These are phyloP conservation scores for Naso thynnoides DNA, from an alignment of 2,797 vertebrate genomes.

Conservation along the genomic window DNA sequence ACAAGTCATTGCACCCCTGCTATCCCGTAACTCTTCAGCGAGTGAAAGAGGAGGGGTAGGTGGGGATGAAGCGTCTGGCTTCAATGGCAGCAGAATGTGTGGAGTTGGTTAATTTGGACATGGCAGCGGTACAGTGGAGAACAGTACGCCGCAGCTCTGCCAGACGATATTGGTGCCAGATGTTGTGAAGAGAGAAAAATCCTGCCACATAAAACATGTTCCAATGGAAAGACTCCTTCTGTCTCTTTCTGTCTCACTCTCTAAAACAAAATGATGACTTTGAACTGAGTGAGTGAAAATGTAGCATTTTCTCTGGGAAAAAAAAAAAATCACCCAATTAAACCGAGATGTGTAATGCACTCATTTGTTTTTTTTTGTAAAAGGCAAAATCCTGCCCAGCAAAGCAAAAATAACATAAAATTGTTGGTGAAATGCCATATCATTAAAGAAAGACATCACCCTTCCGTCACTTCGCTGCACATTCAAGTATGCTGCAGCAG, in stretches of 20 bases:
- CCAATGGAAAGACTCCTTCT: constrained; percentile 79
- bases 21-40: constrained; percentile 72
- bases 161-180: constrained; percentile 90
- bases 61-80: constrained; percentile 76
- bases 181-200: constrained; percentile 84
- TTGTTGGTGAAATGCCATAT: constrained; percentile 19
- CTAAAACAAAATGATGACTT: constrained; percentile 74
- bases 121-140: constrained; percentile 87
- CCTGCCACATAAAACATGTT: constrained; percentile 87
- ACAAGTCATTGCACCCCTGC: constrained; percentile 66
- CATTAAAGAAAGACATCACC: constrained; percentile 13
- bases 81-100: constrained; percentile 84
- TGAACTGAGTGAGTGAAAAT: constrained; percentile 70
- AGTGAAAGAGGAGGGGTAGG: constrained; percentile 43
- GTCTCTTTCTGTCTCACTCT: constrained; percentile 45
- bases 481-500: constrained; percentile 30
- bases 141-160: constrained; percentile 80
- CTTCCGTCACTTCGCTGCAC: constrained; percentile 6
- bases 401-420: constrained; percentile 5
- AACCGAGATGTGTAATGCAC: constrained; percentile 42
- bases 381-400: constrained; percentile 3
- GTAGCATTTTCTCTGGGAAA: constrained; percentile 55
- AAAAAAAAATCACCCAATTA: constrained; percentile 68
- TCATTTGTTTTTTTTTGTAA: constrained; percentile 29
- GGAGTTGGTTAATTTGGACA: constrained; percentile 86